These are phyloP conservation scores for Drosophila pullipes DNA, from an alignment of 2,888 invertebrate species.

Conservation along the genomic window DNA sequence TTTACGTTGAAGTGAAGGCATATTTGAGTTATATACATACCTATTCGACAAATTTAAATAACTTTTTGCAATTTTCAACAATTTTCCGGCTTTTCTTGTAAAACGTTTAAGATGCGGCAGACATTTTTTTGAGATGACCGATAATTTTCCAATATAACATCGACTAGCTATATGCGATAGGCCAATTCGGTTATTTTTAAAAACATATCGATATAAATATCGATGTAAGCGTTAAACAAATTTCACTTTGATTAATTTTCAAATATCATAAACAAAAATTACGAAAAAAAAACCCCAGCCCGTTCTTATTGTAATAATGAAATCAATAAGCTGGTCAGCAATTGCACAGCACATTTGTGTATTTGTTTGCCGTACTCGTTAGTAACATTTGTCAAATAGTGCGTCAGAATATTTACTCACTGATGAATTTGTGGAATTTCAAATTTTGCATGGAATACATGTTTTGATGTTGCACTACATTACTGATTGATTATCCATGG, in stretches of 20 bases:
- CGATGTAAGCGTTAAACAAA: slow-evolving; percentile 31
- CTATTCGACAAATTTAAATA: slow-evolving; percentile 33
- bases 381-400: slow-evolving; percentile 15
- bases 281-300: slow-evolving; percentile 37
- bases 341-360: neutral
- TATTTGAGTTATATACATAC: slow-evolving; percentile 36
- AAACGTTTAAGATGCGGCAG: slow-evolving; percentile 77
- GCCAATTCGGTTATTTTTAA: no score
- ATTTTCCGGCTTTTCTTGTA: slow-evolving; percentile 68
- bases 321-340: slow-evolving; percentile 41
- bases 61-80: slow-evolving; percentile 45
- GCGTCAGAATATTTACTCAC: slow-evolving; percentile 45
- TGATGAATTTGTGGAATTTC: slow-evolving; percentile 12
- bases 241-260: slow-evolving; percentile 13
- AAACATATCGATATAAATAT: neutral
- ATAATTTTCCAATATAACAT: slow-evolving; percentile 27
- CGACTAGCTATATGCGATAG: slow-evolving; percentile 23
- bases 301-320: slow-evolving; percentile 51
- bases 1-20: neutral
- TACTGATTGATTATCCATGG: slow-evolving; percentile 31
- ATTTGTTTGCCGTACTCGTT: slow-evolving; percentile 43
- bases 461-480: slow-evolving; percentile 24
- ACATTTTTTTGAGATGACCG: slow-evolving; percentile 60
- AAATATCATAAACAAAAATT: slow-evolving; percentile 20
- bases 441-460: slow-evolving; percentile 12